A percentile compares a stretch with the other conserved stretches of the same genome.
Evolutionary conservation across 2,888 invertebrate genomes (phyloP).

Genomic region (Aethes cnicana): DNA sequence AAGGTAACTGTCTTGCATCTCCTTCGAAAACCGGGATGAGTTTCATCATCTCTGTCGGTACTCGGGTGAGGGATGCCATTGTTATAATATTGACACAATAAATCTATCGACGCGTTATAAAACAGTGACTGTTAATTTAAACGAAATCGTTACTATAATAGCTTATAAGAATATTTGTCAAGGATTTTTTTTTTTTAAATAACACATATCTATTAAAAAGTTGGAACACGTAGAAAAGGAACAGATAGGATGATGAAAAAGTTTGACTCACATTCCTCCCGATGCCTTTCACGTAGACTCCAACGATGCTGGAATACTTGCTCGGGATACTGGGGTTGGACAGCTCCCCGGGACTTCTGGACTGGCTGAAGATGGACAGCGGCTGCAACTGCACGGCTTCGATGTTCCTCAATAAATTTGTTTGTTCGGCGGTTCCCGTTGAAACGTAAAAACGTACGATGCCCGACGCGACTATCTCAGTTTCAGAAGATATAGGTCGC

Average conservation of each 20-base stretch:
- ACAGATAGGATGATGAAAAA: slow-evolving; percentile 14
- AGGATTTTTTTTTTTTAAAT: slow-evolving; percentile 1
- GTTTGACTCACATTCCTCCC: slow-evolving; percentile 13
- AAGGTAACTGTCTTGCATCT: not conserved
- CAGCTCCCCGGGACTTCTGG: not conserved
- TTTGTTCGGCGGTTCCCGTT: no score
- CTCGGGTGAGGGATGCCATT: slow-evolving; percentile 1
- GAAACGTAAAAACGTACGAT: no score
- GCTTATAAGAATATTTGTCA: not conserved
- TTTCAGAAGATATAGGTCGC: no score
- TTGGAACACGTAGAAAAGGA: slow-evolving; percentile 5
- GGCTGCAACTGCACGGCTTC: not conserved
- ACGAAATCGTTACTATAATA: not conserved
- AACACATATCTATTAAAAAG: slow-evolving; percentile 6
- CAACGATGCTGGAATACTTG: not conserved
- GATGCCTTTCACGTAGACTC: slow-evolving; percentile 5
- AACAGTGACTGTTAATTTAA: not conserved
- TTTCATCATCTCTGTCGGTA: not conserved
- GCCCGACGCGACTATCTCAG: no score
- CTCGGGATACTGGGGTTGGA: not conserved
- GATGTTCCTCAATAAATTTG: not conserved
- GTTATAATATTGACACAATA: not conserved
- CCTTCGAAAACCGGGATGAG: slow-evolving; percentile 1
- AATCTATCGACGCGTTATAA: not conserved
- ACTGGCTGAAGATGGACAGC: not conserved